Evolutionary conservation across 2,797 vertebrate genomes (phyloP).

Genomic region (Artibeus jamaicensis): DNA sequence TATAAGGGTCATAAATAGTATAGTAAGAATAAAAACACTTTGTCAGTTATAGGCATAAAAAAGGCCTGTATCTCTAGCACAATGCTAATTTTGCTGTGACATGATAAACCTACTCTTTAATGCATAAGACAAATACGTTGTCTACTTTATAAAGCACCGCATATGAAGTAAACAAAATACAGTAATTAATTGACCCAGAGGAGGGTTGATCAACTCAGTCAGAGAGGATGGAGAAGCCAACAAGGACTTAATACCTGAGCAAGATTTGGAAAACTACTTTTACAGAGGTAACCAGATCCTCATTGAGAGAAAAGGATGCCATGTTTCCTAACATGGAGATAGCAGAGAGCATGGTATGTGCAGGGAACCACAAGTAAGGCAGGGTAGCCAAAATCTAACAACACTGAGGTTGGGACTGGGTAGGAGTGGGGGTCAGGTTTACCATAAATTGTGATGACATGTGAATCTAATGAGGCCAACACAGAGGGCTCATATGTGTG

Average conservation of each 20-base stretch:
- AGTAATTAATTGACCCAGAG: neutral
- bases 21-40: neutral
- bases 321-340: neutral
- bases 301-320: neutral
- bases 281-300: neutral
- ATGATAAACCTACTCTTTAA: neutral
- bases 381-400: neutral
- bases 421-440: neutral
- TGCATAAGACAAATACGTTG: neutral
- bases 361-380: neutral
- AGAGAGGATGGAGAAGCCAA: neutral
- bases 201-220: neutral
- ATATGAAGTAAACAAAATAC: neutral
- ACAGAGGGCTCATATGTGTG: too few relatives aligned
- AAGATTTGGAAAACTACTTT: neutral
- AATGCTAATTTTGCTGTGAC: neutral
- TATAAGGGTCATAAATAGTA: neutral
- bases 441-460: neutral
- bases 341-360: neutral
- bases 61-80: neutral
- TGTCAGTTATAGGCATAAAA: neutral
- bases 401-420: fast-evolving
- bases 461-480: neutral
- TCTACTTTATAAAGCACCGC: neutral
- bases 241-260: neutral